A percentile compares a stretch with the other conserved stretches of the same genome.
phyloP scores from a whole-genome alignment of 2,113 vertebrate species.

The Corythoichthys intestinalis region DNA sequence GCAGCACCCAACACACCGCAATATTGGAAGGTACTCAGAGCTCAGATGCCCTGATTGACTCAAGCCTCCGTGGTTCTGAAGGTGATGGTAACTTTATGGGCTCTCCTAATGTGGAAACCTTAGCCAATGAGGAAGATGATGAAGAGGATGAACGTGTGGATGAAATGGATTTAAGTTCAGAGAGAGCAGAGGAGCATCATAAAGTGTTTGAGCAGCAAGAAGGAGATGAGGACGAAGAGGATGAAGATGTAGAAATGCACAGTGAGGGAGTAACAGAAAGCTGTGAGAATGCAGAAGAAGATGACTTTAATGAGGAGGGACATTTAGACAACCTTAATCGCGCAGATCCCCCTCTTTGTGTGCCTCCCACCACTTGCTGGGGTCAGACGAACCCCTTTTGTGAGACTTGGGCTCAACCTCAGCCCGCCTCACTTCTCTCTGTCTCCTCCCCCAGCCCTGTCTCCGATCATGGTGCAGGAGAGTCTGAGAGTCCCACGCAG shows the following conservation, averaged over 20 bases:
- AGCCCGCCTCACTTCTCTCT: constrained; percentile 53
- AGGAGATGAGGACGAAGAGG: constrained; percentile 64
- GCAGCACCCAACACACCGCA: constrained; percentile 60
- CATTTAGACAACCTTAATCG: constrained; percentile 65
- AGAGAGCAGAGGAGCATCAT: constrained; percentile 58
- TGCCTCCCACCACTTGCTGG: constrained; percentile 53
- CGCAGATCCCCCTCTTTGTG: constrained; percentile 15
- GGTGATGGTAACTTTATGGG: constrained; percentile 65
- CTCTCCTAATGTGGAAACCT: constrained; percentile 72
- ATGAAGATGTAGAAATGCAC: constrained; percentile 74
- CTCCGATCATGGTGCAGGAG: constrained; percentile 49
- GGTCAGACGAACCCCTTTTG: constrained; percentile 64
- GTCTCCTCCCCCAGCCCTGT: constrained; percentile 54
- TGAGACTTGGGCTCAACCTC: constrained; percentile 70
- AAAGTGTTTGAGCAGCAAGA: constrained; percentile 51
- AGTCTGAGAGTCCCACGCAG: constrained; percentile 61
- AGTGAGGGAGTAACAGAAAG: constrained; percentile 69
- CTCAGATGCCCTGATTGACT: constrained; percentile 62
- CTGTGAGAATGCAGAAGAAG: constrained; percentile 62
- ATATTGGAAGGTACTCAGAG: constrained; percentile 66
- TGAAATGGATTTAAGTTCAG: constrained; percentile 68
- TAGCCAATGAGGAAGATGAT: constrained; percentile 70
- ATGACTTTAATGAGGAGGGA: constrained; percentile 67
- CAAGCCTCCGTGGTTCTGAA: constrained; percentile 64
- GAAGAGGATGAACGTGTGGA: constrained; percentile 67